These are phyloP conservation scores for Agrochola lychnidis DNA, from an alignment of 2,888 invertebrate genomes.

Conservation along the genomic window DNA sequence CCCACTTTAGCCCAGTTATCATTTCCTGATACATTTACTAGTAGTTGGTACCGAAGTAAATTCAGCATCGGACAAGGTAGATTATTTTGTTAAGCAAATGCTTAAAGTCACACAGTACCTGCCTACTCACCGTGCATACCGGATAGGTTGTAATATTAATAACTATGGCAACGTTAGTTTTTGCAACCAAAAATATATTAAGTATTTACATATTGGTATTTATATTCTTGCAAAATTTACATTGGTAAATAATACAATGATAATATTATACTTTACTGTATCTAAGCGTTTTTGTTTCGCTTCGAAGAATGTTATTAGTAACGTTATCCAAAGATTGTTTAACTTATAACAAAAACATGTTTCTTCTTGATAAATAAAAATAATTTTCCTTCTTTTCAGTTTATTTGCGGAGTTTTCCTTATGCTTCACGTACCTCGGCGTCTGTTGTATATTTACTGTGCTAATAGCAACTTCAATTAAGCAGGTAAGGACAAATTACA, in stretches of 20 bases:
- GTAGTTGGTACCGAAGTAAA: neutral
- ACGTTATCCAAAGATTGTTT: neutral
- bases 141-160: neutral
- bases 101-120: neutral
- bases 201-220: neutral
- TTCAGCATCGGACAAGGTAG: neutral
- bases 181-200: neutral
- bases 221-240: neutral
- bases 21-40: neutral
- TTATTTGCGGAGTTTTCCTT: constrained; percentile 91
- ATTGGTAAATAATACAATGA: neutral
- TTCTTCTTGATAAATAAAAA: neutral
- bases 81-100: neutral
- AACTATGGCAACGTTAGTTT: neutral
- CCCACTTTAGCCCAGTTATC: neutral
- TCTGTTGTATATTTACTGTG: constrained; percentile 94
- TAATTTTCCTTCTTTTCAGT: constrained; percentile 73
- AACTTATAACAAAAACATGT: neutral
- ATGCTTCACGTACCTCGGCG: constrained; percentile 93
- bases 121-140: neutral
- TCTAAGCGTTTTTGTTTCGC: neutral
- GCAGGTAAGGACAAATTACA: constrained; percentile 86
- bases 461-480: constrained; percentile 93
- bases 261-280: too few species aligned
- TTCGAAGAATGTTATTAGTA: neutral